Conservation (phyloP, 2,797 vertebrate species). For the Mus minutoides region DNA sequence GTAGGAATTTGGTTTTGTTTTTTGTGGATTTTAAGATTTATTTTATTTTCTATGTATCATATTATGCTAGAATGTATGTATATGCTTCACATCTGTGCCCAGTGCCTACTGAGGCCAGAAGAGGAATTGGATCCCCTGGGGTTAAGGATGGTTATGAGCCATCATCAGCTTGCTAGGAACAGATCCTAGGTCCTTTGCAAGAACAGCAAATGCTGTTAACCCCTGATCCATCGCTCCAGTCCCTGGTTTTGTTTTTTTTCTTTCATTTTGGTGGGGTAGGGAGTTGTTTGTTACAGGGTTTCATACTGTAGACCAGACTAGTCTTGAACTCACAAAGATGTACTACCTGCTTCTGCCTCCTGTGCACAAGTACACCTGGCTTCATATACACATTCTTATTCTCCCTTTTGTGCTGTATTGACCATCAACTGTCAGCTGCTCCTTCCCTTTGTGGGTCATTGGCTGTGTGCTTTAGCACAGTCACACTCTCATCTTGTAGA, state of each 20-base stretch:
- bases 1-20: not conserved
- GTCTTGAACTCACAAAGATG: not conserved
- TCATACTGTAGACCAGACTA: not conserved
- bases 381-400: not conserved
- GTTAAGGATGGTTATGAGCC: not conserved
- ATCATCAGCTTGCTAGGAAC: not conserved
- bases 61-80: not conserved
- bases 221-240: not conserved
- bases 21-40: not conserved
- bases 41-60: not conserved
- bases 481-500: not conserved
- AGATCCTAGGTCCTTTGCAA: not conserved
- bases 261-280: not conserved
- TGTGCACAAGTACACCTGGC: no score
- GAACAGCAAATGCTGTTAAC: not conserved
- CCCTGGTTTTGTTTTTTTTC: not conserved
- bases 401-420: not conserved
- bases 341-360: not conserved
- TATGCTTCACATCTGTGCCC: not conserved
- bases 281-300: not conserved
- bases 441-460: not conserved
- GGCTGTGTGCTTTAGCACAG: slow-evolving; percentile 6
- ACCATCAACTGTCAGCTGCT: not conserved
- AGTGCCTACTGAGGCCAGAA: not conserved
- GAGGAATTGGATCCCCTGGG: no score